phyloP scores from a whole-genome alignment of 30 jellyfish, hydroid and myxozoan genomes.

The Aurelia sp. region DNA sequence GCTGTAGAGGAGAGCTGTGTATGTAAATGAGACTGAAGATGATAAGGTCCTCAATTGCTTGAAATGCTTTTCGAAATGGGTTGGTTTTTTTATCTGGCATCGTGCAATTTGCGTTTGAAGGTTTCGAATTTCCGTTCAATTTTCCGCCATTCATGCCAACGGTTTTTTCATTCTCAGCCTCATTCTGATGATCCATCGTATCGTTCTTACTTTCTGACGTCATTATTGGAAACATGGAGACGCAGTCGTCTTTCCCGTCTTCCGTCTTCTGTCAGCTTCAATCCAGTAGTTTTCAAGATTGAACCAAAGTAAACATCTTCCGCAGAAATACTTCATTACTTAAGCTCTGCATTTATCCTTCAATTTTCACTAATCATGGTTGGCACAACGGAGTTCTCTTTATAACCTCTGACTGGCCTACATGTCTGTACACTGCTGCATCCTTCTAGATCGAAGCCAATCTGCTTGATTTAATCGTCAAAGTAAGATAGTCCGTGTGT shows the following conservation, averaged over 20 bases:
- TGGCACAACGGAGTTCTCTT: too few relatives aligned
- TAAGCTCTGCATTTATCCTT: too few relatives aligned
- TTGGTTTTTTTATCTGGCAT: not conserved
- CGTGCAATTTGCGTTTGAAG: not conserved
- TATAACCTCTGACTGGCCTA: too few relatives aligned
- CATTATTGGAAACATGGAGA: not conserved
- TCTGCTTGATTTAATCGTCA: too few relatives aligned
- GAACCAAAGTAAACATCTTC: too few relatives aligned
- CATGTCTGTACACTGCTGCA: too few relatives aligned
- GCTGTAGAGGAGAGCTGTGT: constrained; percentile 75
- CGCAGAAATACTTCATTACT: too few relatives aligned
- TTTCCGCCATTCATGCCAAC: not conserved
- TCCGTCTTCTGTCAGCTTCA: not conserved
- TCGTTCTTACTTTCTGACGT: not conserved
- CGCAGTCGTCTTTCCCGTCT: not conserved
- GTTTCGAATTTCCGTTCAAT: not conserved
- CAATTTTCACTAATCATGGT: too few relatives aligned
- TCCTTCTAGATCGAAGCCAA: too few relatives aligned
- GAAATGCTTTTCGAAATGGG: constrained; percentile 8
- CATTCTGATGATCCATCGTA: not conserved
- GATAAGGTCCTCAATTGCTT: constrained; percentile 21
- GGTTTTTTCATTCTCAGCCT: not conserved
- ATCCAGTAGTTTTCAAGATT: not conserved
- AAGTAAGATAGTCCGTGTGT: too few relatives aligned
- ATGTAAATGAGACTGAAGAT: constrained; percentile 53